Conservation (phyloP, 2,113 vertebrate species). For the Eleginops maclovinus region DNA sequence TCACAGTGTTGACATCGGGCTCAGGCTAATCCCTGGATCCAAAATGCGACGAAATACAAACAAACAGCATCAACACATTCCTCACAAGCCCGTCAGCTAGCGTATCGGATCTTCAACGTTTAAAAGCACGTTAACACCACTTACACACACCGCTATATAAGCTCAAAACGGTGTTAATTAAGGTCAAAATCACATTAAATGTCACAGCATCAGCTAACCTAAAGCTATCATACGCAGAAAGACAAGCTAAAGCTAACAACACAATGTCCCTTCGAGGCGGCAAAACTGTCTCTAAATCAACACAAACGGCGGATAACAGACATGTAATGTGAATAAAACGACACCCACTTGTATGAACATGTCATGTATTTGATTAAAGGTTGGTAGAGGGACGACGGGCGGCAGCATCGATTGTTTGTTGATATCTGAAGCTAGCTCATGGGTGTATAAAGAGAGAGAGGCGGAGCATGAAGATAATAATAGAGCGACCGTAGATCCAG, state of each 20-base stretch:
- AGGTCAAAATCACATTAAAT: background rate
- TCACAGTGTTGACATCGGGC: background rate
- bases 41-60: background rate
- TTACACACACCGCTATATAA: background rate
- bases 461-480: no score
- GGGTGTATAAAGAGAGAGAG: no score
- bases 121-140: no score
- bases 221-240: conserved; percentile 53
- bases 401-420: conserved; percentile 48
- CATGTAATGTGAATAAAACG: fast-evolving
- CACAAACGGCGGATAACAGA: fast-evolving
- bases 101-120: background rate
- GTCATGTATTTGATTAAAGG: fast-evolving
- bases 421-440: conserved; percentile 43
- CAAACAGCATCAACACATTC: background rate
- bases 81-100: background rate
- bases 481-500: no score
- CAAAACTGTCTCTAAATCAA: background rate
- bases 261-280: background rate
- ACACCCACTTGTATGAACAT: fast-evolving
- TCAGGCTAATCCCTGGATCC: conserved; percentile 39
- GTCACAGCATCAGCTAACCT: background rate
- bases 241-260: conserved; percentile 49
- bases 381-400: background rate
- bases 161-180: no score